Evolutionary conservation across 1,140 invertebrate species (phyloP), one percentile per base, ranked within the genome.

Genomic region (Palaemon carinicauda): DNA sequence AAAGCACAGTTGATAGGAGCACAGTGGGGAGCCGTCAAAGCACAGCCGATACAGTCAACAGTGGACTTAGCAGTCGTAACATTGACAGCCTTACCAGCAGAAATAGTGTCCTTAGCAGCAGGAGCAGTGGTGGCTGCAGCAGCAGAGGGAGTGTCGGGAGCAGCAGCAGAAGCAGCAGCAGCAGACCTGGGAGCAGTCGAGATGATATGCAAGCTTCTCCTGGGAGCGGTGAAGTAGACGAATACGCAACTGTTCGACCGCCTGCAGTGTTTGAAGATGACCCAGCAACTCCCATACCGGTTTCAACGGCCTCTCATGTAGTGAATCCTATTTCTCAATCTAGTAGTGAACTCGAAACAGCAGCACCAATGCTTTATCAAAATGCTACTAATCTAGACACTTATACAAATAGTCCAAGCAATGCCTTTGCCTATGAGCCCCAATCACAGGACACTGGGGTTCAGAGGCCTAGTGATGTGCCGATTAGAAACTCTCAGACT

Each of bases 1-100:
- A 88, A 33, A 88, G 80, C 56, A 83, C 80, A n/a, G 53, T 88
- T 24, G 80, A 78, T 24, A 75, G 80, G 17, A 88, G 87, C 29
- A 82, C 74, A 54, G 75, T 78, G 33, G 74, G 75, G 51, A 83
- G 87, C 56, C 78, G 80, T 10, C 87, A 83, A 53, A 83, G 80
- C 73, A 83, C 80, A 27, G 80, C 87, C 21, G 87, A 88, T 50
- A 82, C 74, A 3, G 74, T 83, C 50, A 82, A 82, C 74, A 83
- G 87, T 53, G 87, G 56, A 10, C 74, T 83, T 14, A 88, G 80
- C 24, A 82, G 87, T 19, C 74, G 80, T 31, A 80, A 80, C 51
- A 73, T 79, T 52, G 83, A 80, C 77, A 79, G 83, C 78, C n/a
- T 86, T 33, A 79, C 69, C 56, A 84, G 82, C 54, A 84, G 82